Percentiles rank a stretch among this genome's conserved stretches.
These are phyloP conservation scores for Sisyra terminalis DNA, from an alignment of 2,888 invertebrate species.

Conservation along the genomic window DNA sequence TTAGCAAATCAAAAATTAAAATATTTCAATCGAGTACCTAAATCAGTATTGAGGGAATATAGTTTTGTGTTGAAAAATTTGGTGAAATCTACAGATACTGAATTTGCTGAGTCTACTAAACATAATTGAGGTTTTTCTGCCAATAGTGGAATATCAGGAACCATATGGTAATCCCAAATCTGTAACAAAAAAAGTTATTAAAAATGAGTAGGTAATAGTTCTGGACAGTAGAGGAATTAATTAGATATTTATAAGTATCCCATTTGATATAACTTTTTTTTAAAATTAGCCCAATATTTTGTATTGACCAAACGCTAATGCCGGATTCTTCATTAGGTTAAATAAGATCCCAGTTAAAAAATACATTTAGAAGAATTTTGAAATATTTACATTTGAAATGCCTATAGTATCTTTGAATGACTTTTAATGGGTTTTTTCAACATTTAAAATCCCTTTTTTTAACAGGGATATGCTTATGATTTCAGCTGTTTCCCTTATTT, in stretches of 20 bases:
- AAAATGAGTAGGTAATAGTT: constrained; percentile 3
- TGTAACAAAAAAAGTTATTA: constrained; percentile 22
- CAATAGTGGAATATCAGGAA: constrained; percentile 72
- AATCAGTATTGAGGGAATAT: constrained; percentile 59
- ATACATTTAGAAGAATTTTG: too few relatives aligned
- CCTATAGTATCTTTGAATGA: too few relatives aligned
- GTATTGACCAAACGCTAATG: neutral
- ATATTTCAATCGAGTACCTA: constrained; percentile 21
- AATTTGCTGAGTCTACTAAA: constrained; percentile 51
- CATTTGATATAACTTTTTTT: neutral
- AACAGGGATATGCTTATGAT: too few relatives aligned
- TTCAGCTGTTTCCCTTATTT: too few relatives aligned
- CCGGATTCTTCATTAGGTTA: too few relatives aligned
- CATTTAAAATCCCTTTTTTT: too few relatives aligned
- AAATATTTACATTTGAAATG: too few relatives aligned
- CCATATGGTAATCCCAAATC: constrained; percentile 81
- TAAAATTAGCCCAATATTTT: neutral
- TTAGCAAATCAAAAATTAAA: neutral
- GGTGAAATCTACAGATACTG: constrained; percentile 58
- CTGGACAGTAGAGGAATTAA: neutral
- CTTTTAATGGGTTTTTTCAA: too few relatives aligned
- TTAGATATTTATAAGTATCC: neutral
- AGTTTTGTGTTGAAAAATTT: constrained; percentile 66
- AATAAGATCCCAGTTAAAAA: too few relatives aligned
- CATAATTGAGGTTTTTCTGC: constrained; percentile 68